Conservation (phyloP, 2,888 invertebrate genomes). For the Drosophila rellima region DNA sequence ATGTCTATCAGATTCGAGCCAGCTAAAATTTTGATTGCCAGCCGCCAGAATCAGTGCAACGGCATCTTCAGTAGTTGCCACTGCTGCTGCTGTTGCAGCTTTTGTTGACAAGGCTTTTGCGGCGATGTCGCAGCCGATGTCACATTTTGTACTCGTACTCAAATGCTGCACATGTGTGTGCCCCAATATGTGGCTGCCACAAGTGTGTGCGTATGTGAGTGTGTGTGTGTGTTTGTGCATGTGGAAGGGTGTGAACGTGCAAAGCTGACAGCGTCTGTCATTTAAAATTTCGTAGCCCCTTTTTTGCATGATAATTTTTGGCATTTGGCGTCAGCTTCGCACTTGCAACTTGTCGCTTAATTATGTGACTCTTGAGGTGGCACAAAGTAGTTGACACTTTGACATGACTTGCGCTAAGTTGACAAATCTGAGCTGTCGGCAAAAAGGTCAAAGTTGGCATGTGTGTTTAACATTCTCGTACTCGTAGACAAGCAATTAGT, state of each 20-base stretch:
- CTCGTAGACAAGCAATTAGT: constrained; percentile 19
- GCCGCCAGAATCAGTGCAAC: constrained; percentile 27
- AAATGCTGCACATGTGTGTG: constrained; percentile 51
- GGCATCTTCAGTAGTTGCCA: constrained; percentile 25
- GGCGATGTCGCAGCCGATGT: constrained; percentile 76
- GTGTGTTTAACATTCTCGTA: constrained; percentile 3
- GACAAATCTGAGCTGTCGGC: constrained; percentile 36
- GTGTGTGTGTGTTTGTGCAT: constrained; percentile 14
- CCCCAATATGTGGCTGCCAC: constrained; percentile 13
- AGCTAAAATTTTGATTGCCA: constrained; percentile 53
- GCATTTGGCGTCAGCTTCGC: constrained; percentile 57
- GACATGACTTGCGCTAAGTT: constrained; percentile 52
- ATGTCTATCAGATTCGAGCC: constrained; percentile 43
- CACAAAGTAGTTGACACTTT: constrained; percentile 62
- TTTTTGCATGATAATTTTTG: constrained; percentile 62
- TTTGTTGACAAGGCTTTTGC: constrained; percentile 73
- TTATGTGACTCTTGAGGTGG: constrained; percentile 58
- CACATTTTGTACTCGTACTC: constrained; percentile 63
- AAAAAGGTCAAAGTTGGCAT: not conserved
- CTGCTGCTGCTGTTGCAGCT: constrained; percentile 54
- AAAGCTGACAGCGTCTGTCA: constrained; percentile 72
- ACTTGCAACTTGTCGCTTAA: constrained; percentile 70
- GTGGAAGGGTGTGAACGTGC: constrained; percentile 43
- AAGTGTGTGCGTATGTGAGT: constrained; percentile 2
- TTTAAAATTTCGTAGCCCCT: constrained; percentile 57